A percentile compares a stretch with the other conserved stretches of the same genome.
phyloP scores from a whole-genome alignment of 30 jellyfish, hydroid and myxozoan species.

The Aurelia sp. region DNA sequence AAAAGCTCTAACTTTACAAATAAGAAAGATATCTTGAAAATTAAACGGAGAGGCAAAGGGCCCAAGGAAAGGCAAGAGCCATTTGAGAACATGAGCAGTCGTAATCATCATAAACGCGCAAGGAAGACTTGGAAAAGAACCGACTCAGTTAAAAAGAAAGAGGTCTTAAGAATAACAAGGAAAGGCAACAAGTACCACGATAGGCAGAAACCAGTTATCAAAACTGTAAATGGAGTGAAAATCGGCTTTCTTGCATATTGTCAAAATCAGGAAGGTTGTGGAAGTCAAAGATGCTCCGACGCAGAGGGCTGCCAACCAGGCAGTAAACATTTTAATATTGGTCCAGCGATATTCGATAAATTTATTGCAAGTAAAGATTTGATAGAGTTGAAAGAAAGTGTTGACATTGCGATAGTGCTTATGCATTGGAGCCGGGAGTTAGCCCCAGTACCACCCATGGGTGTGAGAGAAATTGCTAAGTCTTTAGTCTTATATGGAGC shows the following conservation, averaged over 20 bases:
- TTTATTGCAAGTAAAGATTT: constrained; percentile 33
- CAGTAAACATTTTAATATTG: neutral
- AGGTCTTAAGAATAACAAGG: too few species aligned
- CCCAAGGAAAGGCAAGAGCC: too few species aligned
- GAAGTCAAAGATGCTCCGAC: neutral
- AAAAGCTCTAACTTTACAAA: too few species aligned
- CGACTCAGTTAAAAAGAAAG: too few species aligned
- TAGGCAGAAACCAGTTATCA: constrained; percentile 69
- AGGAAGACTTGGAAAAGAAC: too few species aligned
- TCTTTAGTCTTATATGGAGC: constrained; percentile 68
- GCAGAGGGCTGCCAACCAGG: neutral
- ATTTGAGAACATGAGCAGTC: too few species aligned
- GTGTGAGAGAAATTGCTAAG: constrained; percentile 74
- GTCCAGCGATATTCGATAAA: constrained; percentile 44
- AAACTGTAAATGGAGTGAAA: constrained; percentile 73
- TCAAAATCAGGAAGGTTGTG: constrained; percentile 66
- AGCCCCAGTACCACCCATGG: constrained; percentile 74
- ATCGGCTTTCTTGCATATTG: constrained; percentile 88
- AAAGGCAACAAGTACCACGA: neutral
- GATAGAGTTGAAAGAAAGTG: constrained; percentile 35
- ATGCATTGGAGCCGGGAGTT: constrained; percentile 93
- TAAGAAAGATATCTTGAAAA: too few species aligned
- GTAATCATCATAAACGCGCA: too few species aligned
- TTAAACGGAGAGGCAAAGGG: too few species aligned
- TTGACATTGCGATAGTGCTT: constrained; percentile 66